Evolutionary conservation across 2,888 invertebrate genomes (phyloP).

Genomic region (Papilio gigon): DNA sequence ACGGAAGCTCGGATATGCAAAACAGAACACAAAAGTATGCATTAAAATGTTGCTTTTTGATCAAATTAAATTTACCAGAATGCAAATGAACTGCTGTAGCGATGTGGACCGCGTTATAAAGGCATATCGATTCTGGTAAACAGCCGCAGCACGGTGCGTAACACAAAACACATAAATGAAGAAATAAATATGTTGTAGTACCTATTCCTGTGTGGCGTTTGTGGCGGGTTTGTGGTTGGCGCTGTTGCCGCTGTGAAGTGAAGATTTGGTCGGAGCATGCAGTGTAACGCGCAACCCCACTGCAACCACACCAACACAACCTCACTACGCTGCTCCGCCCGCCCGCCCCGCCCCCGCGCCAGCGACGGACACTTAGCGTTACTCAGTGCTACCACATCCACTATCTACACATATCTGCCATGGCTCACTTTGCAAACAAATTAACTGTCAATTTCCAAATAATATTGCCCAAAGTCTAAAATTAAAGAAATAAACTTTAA

Average conservation of each 20-base stretch:
- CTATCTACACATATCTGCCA: conserved; percentile 72
- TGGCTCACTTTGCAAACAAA: conserved; percentile 70
- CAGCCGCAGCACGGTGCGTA: conserved; percentile 79
- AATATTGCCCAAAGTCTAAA: conserved; percentile 42
- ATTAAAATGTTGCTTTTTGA: conserved; percentile 80
- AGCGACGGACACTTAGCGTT: conserved; percentile 42
- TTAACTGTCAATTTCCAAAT: conserved; percentile 63
- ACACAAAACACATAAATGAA: conserved; percentile 80
- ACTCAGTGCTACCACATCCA: conserved; percentile 74
- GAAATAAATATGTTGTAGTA: conserved; percentile 78
- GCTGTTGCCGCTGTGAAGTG: conserved; percentile 82
- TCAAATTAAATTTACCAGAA: conserved; percentile 63
- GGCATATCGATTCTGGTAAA: conserved; percentile 72
- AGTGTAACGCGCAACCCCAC: conserved; percentile 95
- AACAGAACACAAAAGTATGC: conserved; percentile 75
- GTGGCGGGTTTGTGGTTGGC: conserved; percentile 81
- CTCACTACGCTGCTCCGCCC: conserved; percentile 68
- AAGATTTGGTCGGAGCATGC: conserved; percentile 89
- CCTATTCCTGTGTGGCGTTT: conserved; percentile 82
- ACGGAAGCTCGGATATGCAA: conserved; percentile 74
- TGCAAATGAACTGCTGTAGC: conserved; percentile 70
- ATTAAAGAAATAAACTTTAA: conserved; percentile 42
- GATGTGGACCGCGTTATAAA: conserved; percentile 66
- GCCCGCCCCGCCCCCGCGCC: conserved; percentile 43
- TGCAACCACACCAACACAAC: conserved; percentile 88